Conservation (phyloP, 2,797 vertebrate species). For the Tolypeutes matacus region DNA sequence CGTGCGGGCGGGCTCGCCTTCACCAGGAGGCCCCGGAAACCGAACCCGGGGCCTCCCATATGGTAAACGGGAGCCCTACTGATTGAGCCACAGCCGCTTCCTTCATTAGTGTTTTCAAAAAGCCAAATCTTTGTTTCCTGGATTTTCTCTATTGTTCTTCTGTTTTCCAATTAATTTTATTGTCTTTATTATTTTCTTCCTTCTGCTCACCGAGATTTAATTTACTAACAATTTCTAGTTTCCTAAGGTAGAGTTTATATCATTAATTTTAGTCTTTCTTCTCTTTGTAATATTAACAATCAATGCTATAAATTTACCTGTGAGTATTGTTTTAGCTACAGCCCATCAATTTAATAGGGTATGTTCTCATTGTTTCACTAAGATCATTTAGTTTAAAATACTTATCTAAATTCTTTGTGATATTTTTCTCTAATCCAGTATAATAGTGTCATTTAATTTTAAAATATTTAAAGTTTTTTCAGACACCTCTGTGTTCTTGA, state of each 20-base stretch:
- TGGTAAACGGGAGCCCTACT: too few species aligned
- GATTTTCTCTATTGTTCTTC: not conserved
- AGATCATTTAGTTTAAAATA: not conserved
- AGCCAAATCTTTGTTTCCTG: not conserved
- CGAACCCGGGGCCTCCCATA: too few species aligned
- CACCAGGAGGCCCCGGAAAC: too few species aligned
- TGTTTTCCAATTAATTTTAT: not conserved
- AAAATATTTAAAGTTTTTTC: not conserved
- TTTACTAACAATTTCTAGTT: not conserved
- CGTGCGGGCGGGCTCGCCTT: too few species aligned
- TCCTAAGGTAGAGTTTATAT: not conserved
- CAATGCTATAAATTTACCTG: not conserved
- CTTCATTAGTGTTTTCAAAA: not conserved
- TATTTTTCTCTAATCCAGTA: not conserved
- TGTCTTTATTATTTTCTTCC: not conserved
- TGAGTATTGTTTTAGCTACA: not conserved
- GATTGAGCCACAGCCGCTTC: too few species aligned
- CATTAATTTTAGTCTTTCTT: not conserved
- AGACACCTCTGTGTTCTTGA: not conserved
- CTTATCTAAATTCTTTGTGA: not conserved
- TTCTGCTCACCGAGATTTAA: not conserved
- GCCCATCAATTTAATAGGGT: not conserved
- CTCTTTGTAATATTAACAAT: not conserved
- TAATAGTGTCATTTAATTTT: not conserved
- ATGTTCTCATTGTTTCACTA: not conserved